Evolutionary conservation across 23 tunicate species (phyloP).

Genomic region (Aplidium turbinatum): DNA sequence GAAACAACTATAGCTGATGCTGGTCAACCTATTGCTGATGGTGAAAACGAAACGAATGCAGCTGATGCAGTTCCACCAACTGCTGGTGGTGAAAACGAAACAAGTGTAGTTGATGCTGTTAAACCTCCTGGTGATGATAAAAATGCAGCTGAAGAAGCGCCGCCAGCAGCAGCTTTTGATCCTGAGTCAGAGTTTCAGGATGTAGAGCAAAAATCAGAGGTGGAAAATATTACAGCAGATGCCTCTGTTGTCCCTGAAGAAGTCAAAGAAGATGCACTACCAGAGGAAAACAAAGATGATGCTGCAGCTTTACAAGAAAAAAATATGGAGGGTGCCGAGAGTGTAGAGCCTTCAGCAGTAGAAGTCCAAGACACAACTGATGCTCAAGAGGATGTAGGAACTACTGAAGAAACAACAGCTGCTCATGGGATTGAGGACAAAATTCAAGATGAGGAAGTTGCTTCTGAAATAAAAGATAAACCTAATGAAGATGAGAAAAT

Average conservation of each 20-base stretch:
- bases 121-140: background rate
- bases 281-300: background rate
- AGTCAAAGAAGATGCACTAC: background rate
- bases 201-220: background rate
- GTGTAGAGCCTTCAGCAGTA: background rate
- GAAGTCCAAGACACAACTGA: background rate
- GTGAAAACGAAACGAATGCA: background rate
- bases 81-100: background rate
- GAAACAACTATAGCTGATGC: background rate
- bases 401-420: background rate
- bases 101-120: background rate
- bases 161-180: background rate
- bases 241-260: background rate
- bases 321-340: background rate
- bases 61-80: background rate
- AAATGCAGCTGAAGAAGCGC: background rate
- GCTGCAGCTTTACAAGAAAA: background rate
- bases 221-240: background rate
- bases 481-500: slow-evolving; percentile 1
- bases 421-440: slow-evolving; percentile 2
- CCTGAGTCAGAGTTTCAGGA: background rate
- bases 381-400: slow-evolving; percentile 12
- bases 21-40: background rate
- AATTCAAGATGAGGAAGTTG: background rate
- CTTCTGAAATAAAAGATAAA: slow-evolving; percentile 1